phyloP scores from a whole-genome alignment of 2,113 vertebrate species.

The Rhadina sibilatrix region DNA sequence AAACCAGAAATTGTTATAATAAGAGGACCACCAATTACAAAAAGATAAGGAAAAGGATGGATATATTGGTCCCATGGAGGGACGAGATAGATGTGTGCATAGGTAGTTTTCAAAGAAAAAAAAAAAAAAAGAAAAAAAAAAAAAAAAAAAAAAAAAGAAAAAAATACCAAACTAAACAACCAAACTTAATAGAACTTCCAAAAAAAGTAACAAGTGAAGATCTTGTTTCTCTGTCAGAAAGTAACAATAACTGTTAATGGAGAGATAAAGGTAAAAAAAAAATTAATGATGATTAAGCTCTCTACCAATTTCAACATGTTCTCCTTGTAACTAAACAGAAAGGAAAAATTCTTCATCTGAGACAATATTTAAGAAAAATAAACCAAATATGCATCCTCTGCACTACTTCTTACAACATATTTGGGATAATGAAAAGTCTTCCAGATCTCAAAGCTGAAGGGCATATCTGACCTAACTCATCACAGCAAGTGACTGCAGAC shows the following conservation, averaged over 20 bases:
- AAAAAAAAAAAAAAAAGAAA: rapidly evolving
- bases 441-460: neutral
- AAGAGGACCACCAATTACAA: neutral
- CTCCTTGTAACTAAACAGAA: neutral
- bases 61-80: neutral
- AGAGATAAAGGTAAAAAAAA: neutral
- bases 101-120: neutral
- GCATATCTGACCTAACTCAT: neutral
- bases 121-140: rapidly evolving
- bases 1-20: neutral
- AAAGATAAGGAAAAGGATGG: neutral
- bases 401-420: neutral
- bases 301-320: rapidly evolving
- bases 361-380: neutral
- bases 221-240: neutral
- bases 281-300: neutral
- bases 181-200: neutral
- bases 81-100: rapidly evolving
- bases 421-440: neutral
- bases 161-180: neutral
- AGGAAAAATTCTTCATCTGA: neutral
- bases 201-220: neutral
- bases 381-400: neutral
- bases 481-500: neutral
- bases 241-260: neutral